Percentiles rank a stretch among this genome's conserved stretches.
Evolutionary conservation across 1,140 invertebrate species (phyloP).

Genomic region (Eulimnadia texana): DNA sequence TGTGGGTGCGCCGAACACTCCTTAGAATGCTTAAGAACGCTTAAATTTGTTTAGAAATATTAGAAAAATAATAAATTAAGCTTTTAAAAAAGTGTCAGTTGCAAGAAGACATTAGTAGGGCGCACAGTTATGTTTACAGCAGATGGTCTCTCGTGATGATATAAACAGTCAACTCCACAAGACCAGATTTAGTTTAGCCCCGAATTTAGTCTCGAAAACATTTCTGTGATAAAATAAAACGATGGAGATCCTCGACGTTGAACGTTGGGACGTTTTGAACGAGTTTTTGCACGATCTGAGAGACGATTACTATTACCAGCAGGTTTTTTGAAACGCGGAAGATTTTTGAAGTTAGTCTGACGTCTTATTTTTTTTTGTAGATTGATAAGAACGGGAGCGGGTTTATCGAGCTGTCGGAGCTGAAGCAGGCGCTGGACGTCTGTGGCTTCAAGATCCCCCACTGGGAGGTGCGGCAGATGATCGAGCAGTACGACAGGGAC

Average conservation of each 20-base stretch:
- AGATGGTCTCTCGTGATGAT: too few relatives aligned
- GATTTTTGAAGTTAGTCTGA: neutral
- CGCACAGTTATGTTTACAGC: too few relatives aligned
- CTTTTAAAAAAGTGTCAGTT: too few relatives aligned
- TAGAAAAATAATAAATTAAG: too few relatives aligned
- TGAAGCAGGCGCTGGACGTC: conserved; percentile 74
- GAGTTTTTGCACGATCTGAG: conserved; percentile 21
- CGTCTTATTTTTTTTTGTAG: conserved; percentile 39
- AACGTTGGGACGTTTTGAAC: conserved; percentile 19
- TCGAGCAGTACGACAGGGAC: conserved; percentile 62
- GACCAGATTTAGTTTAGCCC: too few relatives aligned
- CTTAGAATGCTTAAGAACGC: too few relatives aligned
- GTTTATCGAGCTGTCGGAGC: conserved; percentile 72
- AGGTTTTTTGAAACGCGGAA: conserved; percentile 13
- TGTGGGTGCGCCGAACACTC: too few relatives aligned
- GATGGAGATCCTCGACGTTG: conserved; percentile 19
- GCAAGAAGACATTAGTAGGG: too few relatives aligned
- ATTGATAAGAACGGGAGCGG: conserved; percentile 83
- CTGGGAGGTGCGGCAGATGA: conserved; percentile 79
- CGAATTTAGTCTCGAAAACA: neutral
- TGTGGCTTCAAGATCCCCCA: conserved; percentile 86
- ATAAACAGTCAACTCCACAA: too few relatives aligned
- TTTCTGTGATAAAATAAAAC: neutral
- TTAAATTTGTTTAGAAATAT: too few relatives aligned
- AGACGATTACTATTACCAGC: conserved; percentile 19